These are phyloP conservation scores for Lerista edwardsae DNA, from an alignment of 2,797 vertebrate species.

Conservation along the genomic window DNA sequence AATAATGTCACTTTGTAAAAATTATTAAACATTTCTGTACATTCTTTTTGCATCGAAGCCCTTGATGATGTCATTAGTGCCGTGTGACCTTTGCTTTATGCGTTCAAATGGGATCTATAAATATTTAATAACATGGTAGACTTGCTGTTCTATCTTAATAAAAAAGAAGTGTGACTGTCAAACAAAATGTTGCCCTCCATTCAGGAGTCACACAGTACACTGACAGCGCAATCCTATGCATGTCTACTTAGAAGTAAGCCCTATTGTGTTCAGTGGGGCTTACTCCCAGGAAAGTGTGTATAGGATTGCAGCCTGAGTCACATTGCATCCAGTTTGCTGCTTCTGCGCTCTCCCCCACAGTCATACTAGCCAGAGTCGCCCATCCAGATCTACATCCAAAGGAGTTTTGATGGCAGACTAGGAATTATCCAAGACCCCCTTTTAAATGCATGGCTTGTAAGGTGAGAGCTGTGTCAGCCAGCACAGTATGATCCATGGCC, in stretches of 20 bases:
- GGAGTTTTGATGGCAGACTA: constrained; percentile 1
- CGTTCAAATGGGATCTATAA: constrained; percentile 31
- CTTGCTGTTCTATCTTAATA: constrained; percentile 25
- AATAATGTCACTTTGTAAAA: constrained; percentile 26
- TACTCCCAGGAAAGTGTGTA: no score
- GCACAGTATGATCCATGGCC: no score
- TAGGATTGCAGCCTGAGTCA: constrained; percentile 23
- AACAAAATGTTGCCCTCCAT: not conserved
- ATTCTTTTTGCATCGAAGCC: not conserved
- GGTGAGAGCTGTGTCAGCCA: constrained; percentile 38
- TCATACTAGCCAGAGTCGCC: constrained; percentile 1
- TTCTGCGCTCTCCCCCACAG: not conserved
- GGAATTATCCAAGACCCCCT: constrained; percentile 17
- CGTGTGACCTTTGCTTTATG: constrained; percentile 21
- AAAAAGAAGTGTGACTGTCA: constrained; percentile 31
- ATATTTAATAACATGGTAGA: constrained; percentile 37
- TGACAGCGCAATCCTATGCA: no score
- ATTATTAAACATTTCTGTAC: not conserved
- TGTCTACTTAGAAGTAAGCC: no score
- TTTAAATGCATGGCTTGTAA: constrained; percentile 33
- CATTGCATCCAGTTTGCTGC: constrained; percentile 19
- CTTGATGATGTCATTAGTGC: not conserved
- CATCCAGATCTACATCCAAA: not conserved
- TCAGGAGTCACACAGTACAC: constrained; percentile 12
- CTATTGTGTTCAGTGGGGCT: no score